Evolutionary conservation across 2,888 invertebrate genomes (phyloP).

Genomic region (Strigamia transsilvanica): DNA sequence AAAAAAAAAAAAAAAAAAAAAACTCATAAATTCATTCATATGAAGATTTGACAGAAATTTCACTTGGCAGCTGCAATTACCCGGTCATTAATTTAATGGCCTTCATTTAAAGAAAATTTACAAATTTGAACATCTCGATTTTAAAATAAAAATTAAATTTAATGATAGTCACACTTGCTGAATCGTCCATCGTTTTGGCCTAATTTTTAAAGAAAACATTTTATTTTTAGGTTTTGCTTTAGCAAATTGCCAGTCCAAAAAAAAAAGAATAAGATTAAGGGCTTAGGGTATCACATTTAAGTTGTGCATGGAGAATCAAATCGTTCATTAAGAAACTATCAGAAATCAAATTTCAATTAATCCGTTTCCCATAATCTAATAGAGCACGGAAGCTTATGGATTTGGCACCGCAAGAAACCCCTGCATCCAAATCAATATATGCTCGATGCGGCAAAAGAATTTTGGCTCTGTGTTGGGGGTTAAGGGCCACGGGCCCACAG

Average conservation of each 20-base stretch:
- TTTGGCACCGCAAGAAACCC: slow-evolving; percentile 22
- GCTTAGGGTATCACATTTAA: not conserved
- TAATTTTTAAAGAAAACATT: not conserved
- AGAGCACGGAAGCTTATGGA: slow-evolving; percentile 1
- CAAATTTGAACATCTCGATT: not conserved
- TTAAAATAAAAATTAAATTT: not conserved
- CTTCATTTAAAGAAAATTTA: not conserved
- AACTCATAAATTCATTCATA: not conserved
- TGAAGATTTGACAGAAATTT: not conserved
- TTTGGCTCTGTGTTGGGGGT: not conserved
- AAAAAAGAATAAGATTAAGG: not conserved
- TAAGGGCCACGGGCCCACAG: not conserved
- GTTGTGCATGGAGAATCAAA: not conserved
- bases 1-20: not conserved
- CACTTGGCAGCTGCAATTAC: not conserved
- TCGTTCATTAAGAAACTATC: not conserved
- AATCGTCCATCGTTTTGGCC: not conserved
- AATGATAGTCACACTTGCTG: not conserved
- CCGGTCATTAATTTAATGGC: not conserved
- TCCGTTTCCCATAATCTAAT: not conserved
- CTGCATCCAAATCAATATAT: slow-evolving; percentile 30
- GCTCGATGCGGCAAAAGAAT: slow-evolving; percentile 12
- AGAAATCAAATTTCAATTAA: slow-evolving; percentile 8
- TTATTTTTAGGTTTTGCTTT: not conserved
- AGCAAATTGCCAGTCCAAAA: not conserved